Evolutionary conservation across 2,113 vertebrate genomes (phyloP), one percentile per base, ranked within the genome.

Genomic region (Mellivora capensis): DNA sequence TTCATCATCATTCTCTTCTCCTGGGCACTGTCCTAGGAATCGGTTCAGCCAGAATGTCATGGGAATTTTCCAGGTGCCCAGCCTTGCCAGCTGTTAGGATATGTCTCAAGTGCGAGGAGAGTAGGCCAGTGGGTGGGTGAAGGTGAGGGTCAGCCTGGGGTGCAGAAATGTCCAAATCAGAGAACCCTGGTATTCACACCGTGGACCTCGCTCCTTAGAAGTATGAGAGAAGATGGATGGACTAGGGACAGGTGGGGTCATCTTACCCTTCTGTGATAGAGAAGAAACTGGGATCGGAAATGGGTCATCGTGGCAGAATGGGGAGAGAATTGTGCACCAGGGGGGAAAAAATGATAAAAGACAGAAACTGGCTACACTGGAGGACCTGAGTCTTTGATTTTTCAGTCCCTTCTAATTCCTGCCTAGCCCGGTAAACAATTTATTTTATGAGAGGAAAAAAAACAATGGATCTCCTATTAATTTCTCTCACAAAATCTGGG

Each of bases 1-100:
- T 97, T 90, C 87, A 37, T 89, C 21, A 86, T 89, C 76, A 85
- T 96, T 93, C 44, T 95, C 34, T 95, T 88, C 91, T 89, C 71
- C 8, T 86, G 39, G 87, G 49, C 77, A 52, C 52, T 69, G 8
- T 94, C 59, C 39, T 71, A 79, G 42, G 80, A 42, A 54, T 80
- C 82, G 34, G 27, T 89, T 95, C 80, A 64, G 54, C 64, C 64
- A 44, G 72, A 80, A 42, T 57, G n/a, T 79, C 37, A 31, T 52
- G 29, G 80, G 52, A 81, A 52, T 87, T 72, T 74, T 77, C 34
- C 37, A 92, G 44, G 34, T 59, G 5, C 64, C 52, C 44, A 64
- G 42, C 44, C 49, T 15, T 94, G 57, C 74, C 52, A 27, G 71
- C 49, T 61, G 49, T 89, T 42, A 49, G 4, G 31, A 44, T 77